Evolutionary conservation across 2,888 invertebrate genomes (phyloP).

Genomic region (Cheilosia impressa): DNA sequence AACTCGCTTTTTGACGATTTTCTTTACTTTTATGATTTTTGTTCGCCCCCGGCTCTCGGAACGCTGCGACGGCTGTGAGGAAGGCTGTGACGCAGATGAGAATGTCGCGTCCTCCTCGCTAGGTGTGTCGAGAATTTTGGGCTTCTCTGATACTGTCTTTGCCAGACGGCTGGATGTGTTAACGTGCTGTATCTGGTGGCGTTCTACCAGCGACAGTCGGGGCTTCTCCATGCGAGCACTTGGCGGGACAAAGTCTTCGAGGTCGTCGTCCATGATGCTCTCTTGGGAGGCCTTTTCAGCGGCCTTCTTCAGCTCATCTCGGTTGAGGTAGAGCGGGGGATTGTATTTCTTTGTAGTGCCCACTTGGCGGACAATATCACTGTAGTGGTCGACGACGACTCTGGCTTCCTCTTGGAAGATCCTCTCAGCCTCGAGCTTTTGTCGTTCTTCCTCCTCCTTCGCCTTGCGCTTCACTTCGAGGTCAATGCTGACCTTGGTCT

Average conservation of each 20-base stretch:
- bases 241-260: constrained; percentile 74
- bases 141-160: constrained; percentile 63
- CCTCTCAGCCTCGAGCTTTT: constrained; percentile 80
- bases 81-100: constrained; percentile 67
- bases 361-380: constrained; percentile 90
- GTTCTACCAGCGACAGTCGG: constrained; percentile 81
- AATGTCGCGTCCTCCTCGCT: constrained; percentile 75
- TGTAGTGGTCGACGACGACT: constrained; percentile 91
- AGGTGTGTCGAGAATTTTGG: constrained; percentile 75
- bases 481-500: constrained; percentile 77
- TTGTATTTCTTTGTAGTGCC: constrained; percentile 84
- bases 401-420: constrained; percentile 86
- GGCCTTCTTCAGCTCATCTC: constrained; percentile 86
- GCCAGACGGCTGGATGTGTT: constrained; percentile 79
- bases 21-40: constrained; percentile 81
- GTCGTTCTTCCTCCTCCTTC: constrained; percentile 80
- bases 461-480: constrained; percentile 81
- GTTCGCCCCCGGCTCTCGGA: constrained; percentile 82
- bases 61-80: constrained; percentile 76
- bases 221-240: constrained; percentile 76
- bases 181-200: constrained; percentile 81
- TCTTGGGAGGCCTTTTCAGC: constrained; percentile 84
- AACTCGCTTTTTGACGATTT: constrained; percentile 80
- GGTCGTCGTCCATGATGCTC: constrained; percentile 68
- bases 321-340: constrained; percentile 86